Evolutionary conservation across 2,888 invertebrate species (phyloP).

Genomic region (Stomorhina lunata): DNA sequence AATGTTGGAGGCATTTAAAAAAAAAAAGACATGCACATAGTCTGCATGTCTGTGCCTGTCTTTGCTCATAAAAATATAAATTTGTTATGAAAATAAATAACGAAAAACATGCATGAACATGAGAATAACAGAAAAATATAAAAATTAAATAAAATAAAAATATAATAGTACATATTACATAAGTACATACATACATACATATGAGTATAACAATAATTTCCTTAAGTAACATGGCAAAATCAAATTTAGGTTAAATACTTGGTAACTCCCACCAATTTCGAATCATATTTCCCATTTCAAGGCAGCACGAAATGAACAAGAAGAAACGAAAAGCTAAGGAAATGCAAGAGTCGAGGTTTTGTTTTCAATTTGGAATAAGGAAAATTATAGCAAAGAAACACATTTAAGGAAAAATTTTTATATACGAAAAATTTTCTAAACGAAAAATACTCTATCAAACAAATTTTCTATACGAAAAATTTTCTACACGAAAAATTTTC

Average conservation of each 20-base stretch:
- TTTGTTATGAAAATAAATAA: slow-evolving; percentile 14
- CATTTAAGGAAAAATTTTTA: no score
- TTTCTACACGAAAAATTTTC: no score
- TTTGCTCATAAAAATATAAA: neutral
- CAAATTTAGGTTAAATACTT: slow-evolving; percentile 67
- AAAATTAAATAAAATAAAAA: neutral
- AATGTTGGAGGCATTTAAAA: neutral
- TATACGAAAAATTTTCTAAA: no score
- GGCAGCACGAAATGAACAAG: slow-evolving; percentile 21
- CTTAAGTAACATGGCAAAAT: slow-evolving; percentile 56
- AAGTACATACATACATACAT: neutral
- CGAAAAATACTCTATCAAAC: no score
- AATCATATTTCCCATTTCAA: neutral
- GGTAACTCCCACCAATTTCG: slow-evolving; percentile 61
- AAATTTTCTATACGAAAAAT: no score
- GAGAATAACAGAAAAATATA: neutral
- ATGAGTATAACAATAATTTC: slow-evolving; percentile 23
- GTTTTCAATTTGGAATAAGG: no score
- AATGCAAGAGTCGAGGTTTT: neutral
- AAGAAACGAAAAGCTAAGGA: slow-evolving; percentile 15
- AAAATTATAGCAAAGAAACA: no score
- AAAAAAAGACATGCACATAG: slow-evolving; percentile 19
- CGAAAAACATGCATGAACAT: slow-evolving; percentile 16
- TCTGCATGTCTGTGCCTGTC: neutral
- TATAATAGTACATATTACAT: no score